A percentile compares a stretch with the other conserved stretches of the same genome.
phyloP scores from a whole-genome alignment of 1,140 invertebrate species.

The Vanessa tameamea region DNA sequence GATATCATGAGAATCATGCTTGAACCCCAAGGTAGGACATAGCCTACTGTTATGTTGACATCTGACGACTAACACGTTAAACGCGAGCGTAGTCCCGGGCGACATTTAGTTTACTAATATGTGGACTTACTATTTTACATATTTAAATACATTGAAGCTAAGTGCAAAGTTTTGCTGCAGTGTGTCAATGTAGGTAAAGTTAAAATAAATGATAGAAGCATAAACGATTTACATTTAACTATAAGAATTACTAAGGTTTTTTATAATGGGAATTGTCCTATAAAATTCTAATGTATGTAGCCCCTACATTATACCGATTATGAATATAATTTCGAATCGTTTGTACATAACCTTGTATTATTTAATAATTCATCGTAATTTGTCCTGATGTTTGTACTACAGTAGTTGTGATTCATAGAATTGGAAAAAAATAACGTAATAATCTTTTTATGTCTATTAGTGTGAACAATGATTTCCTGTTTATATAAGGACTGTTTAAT shows the following conservation, averaged over 20 bases:
- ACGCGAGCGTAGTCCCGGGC: no score
- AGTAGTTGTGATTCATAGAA: neutral
- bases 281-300: neutral
- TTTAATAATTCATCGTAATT: constrained; percentile 29
- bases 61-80: no score
- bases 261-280: neutral
- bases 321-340: constrained; percentile 15
- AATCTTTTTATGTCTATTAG: neutral
- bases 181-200: no score
- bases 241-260: neutral
- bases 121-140: no score
- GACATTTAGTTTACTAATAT: no score
- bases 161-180: no score
- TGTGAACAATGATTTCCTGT: neutral
- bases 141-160: no score
- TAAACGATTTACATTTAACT: neutral
- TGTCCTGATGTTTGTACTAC: constrained; percentile 17
- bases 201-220: no score
- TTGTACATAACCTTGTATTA: constrained; percentile 22
- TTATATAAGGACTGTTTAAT: neutral
- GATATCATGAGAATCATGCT: no score
- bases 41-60: no score
- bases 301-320: neutral
- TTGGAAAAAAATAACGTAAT: neutral
- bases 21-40: no score